Base-by-base conservation (phyloP, 2,888 invertebrate species). In the Kuschelorhynchus macadamiae region DNA sequence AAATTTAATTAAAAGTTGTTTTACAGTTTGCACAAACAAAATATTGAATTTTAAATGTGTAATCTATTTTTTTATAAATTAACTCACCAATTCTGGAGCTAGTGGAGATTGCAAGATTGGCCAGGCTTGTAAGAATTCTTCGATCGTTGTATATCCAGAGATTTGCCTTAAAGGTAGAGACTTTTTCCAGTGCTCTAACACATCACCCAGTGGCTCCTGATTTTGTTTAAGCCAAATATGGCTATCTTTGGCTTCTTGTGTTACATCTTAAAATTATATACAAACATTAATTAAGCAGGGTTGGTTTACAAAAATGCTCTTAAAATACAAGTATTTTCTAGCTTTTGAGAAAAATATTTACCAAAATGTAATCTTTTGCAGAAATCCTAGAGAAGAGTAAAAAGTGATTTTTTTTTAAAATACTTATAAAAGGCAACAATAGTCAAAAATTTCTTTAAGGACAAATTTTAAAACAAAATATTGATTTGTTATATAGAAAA, bases 121-220 rank as follows among this genome's bases (percentile, higher is more conserved):
- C 41, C 16, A 41, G 41, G 41, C 41, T 16, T 41, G 14, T 41
- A 41, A 17, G 14, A 41, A 41, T 41, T 41, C 41, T 16, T 41
- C 41, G 2, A 41, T 41, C 14, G 41, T 41, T 14, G 41, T 8
- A 14, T 41, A 41, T 12, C 41, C 17, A 7, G 41, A 41, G 16
- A 41, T 41, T 41, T n/a, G n/a, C 14, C 41, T 41, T 41, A 12
- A 12, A 41, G 41, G 41, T 16, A 41, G 16, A 41, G n/a, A 41
- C 41, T 46, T 46, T 46, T 46, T 46, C 46, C 46, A 46, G 20
- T 46, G 46, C 18, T 46, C 20, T 17, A 46, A 18, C 20, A 46
- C 46, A 18, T 46, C 20, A 46, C 20, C 20, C 46, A 17, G 46
- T 46, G 46, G 20, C 46, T 46, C 46, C 20, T 46, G 46, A 18